A percentile compares a stretch with the other conserved stretches of the same genome.
Conservation (phyloP, 2,113 vertebrate species). For the Gracilinanus agilis region DNA sequence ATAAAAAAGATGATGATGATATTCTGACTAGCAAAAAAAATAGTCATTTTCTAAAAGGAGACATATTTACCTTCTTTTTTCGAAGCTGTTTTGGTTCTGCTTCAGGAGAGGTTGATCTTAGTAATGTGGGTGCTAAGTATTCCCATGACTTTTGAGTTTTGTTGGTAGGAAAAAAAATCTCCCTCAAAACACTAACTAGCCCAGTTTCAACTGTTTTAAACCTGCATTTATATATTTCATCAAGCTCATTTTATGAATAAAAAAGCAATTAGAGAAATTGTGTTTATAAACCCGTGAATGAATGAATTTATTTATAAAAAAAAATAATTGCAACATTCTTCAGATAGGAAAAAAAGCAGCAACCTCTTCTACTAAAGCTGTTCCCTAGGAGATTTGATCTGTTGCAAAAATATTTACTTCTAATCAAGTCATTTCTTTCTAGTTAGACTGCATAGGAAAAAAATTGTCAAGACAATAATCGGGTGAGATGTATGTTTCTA, state of each 20-base stretch:
- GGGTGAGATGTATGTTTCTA: slow-evolving; percentile 46
- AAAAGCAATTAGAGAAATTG: slow-evolving; percentile 10
- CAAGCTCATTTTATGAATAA: not conserved
- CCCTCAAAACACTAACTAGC: not conserved
- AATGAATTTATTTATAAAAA: slow-evolving; percentile 40
- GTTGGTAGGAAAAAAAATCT: not conserved
- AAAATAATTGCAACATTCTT: slow-evolving; percentile 9
- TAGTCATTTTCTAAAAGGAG: not conserved
- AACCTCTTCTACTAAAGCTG: not conserved
- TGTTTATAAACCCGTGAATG: slow-evolving; percentile 35
- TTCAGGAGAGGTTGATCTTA: not conserved
- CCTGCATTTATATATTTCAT: not conserved
- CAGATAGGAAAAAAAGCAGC: not conserved
- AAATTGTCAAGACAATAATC: slow-evolving; percentile 32
- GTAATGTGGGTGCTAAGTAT: not conserved
- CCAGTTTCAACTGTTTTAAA: not conserved
- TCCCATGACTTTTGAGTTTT: not conserved
- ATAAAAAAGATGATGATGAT: not conserved
- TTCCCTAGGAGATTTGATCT: slow-evolving; percentile 61
- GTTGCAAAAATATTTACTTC: slow-evolving; percentile 47
- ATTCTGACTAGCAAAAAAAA: not conserved
- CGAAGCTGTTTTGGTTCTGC: not conserved
- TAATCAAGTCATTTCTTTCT: slow-evolving; percentile 25
- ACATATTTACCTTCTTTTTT: not conserved
- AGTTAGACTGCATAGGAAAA: slow-evolving; percentile 1